These are phyloP conservation scores for Pogonophryne albipinna DNA, from an alignment of 2,797 vertebrate species.

Conservation along the genomic window DNA sequence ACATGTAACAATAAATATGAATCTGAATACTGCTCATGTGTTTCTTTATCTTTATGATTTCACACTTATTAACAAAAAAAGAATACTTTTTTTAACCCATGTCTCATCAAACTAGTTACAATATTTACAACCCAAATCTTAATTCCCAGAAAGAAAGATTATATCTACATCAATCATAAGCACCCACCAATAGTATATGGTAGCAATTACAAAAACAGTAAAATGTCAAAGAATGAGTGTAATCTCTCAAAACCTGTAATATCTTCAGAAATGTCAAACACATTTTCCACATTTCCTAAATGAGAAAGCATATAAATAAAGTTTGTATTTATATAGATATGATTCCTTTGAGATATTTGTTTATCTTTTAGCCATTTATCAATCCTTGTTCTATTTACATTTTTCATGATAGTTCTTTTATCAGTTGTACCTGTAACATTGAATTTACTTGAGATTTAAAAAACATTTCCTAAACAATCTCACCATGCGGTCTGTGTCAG, in stretches of 20 bases:
- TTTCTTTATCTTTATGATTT: conserved; percentile 26
- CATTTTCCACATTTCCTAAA: not conserved
- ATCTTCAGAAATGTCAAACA: not conserved
- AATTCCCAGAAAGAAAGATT: not conserved
- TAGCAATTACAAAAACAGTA: no score
- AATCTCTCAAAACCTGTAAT: not conserved
- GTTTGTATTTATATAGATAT: not conserved
- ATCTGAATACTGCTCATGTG: conserved; percentile 51
- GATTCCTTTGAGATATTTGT: no score
- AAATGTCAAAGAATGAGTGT: not conserved
- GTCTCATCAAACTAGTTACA: not conserved
- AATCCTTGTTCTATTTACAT: not conserved
- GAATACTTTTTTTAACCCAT: no score
- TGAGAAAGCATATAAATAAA: not conserved
- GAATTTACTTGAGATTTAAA: not conserved
- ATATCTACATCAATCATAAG: no score
- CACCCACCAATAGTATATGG: no score
- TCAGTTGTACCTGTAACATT: not conserved
- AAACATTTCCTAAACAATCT: not conserved
- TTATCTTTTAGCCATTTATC: not conserved
- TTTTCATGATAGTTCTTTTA: not conserved
- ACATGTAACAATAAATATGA: conserved; percentile 82
- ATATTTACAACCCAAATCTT: not conserved
- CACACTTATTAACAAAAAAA: not conserved
- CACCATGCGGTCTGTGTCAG: not conserved